phyloP scores from a whole-genome alignment of 2,797 vertebrate species.

The Siniperca scherzeri region DNA sequence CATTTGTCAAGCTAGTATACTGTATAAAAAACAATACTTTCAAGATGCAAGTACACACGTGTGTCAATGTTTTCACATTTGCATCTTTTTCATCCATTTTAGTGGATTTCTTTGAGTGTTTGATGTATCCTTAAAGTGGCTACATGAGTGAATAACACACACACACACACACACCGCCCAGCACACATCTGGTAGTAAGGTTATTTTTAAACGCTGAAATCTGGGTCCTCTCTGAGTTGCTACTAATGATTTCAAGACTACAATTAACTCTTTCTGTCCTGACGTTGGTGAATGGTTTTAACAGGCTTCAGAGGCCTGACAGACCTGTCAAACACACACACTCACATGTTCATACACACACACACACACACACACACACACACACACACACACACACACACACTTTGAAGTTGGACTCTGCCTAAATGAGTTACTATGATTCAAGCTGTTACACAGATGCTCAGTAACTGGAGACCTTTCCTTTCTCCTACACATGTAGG shows the following conservation, averaged over 20 bases:
- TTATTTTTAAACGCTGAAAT: constrained; percentile 76
- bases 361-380: constrained; percentile 26
- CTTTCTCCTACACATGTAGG: constrained; percentile 16
- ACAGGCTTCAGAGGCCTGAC: constrained; percentile 59
- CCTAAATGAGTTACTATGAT: constrained; percentile 45
- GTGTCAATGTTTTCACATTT: constrained; percentile 4
- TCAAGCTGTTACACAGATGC: constrained; percentile 72
- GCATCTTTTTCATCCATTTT: constrained; percentile 15
- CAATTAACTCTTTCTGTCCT: constrained; percentile 73
- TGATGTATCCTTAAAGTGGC: constrained; percentile 44
- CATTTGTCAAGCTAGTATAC: neutral
- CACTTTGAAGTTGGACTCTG: constrained; percentile 60
- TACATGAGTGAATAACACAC: constrained; percentile 40
- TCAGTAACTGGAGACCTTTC: constrained; percentile 43
- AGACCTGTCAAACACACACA: constrained; percentile 51
- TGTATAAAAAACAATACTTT: neutral
- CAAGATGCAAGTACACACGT: neutral
- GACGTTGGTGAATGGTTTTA: constrained; percentile 62
- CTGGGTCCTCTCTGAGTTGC: constrained; percentile 53
- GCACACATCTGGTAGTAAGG: constrained; percentile 72
- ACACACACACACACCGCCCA: constrained; percentile 25
- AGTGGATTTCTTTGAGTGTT: constrained; percentile 19
- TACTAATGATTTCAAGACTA: constrained; percentile 80
- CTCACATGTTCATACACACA: constrained; percentile 15
- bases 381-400: constrained; percentile 9